Percentiles rank a stretch among this genome's conserved stretches.
phyloP scores from a whole-genome alignment of 35 echinoderm and acorn worm species.

The Apostichopus parvimensis region DNA sequence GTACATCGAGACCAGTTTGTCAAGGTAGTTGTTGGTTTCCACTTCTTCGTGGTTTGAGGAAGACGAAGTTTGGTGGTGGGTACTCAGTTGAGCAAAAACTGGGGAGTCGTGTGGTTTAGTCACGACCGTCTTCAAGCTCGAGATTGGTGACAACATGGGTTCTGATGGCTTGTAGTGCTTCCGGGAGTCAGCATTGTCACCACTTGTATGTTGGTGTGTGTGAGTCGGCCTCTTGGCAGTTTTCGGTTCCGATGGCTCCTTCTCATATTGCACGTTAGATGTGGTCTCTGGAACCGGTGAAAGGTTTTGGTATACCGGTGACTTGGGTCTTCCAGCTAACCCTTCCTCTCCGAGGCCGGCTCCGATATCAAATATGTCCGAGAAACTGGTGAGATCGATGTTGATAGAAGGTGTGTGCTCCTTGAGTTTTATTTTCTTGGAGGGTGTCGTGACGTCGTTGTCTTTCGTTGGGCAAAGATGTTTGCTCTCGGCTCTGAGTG shows the following conservation, averaged over 20 bases:
- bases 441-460: neutral
- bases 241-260: neutral
- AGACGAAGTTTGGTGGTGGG: neutral
- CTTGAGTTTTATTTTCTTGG: slow-evolving; percentile 66
- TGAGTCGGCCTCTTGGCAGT: neutral
- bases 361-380: slow-evolving; percentile 90
- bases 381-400: slow-evolving; percentile 81
- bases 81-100: slow-evolving; percentile 58
- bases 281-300: slow-evolving; percentile 18
- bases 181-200: neutral
- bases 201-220: neutral
- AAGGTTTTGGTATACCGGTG: slow-evolving; percentile 72
- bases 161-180: neutral
- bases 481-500: slow-evolving; percentile 42
- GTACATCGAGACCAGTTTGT: slow-evolving; percentile 94
- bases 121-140: neutral
- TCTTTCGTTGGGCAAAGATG: neutral
- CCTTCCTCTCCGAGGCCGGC: slow-evolving; percentile 72
- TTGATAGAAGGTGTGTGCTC: slow-evolving; percentile 85
- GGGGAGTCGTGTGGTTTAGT: slow-evolving; percentile 37
- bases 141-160: neutral
- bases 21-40: slow-evolving; percentile 83
- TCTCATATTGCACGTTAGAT: neutral
- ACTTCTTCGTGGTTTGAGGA: slow-evolving; percentile 58
- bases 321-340: slow-evolving; percentile 85